Evolutionary conservation across 2,113 vertebrate genomes (phyloP), one percentile per base, ranked within the genome.

Genomic region (Mesembrinibis cayennensis): DNA sequence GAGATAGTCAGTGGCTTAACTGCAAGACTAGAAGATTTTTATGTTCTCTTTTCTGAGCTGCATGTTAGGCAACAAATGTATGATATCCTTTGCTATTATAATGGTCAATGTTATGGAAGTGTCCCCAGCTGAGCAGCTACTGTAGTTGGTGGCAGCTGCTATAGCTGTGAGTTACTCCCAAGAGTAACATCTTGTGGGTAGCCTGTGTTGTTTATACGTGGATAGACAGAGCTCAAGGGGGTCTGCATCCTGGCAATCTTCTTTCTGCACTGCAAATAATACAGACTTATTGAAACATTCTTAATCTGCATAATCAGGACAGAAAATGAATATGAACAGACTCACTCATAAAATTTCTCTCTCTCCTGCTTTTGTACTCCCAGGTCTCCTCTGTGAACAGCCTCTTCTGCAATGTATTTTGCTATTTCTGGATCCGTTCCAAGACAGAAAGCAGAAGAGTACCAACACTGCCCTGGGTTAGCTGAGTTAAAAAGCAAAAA

Each of bases 391-490:
- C 34, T 65, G 45, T 49, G 49, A 91, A 84, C 36, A 85, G 49
- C 12, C 45, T 92, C n/a, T 94, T 94, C 81, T 87, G 73, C 15
- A 69, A 63, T 15, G 16, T 21, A 29, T 92, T 92, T 87, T 87
- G 49, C 13, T 84, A 9, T 80, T 91, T 95, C 65, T 97, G 89
- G 56, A 58, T 77, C 40, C 55, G 6, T 59, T 94, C 83, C 66
- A 72, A 78, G 62, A 83, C 38, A 94, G 21, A 94, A 93, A 77
- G 45, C 44, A 87, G 69, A 96, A 87, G 32, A 91, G n/a, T 61
- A 72, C 36, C 27, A 69, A 58, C 14, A 16, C 27, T 69, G 30
- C 11, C 69, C 30, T 91, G 36, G 22, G 16, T 90, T 76, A 89
- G 22, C 27, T 45, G 52, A 91, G 26, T 69, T 65, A 76, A 85